phyloP scores from a whole-genome alignment of 2,797 vertebrate species.

The Psittacula echo region DNA sequence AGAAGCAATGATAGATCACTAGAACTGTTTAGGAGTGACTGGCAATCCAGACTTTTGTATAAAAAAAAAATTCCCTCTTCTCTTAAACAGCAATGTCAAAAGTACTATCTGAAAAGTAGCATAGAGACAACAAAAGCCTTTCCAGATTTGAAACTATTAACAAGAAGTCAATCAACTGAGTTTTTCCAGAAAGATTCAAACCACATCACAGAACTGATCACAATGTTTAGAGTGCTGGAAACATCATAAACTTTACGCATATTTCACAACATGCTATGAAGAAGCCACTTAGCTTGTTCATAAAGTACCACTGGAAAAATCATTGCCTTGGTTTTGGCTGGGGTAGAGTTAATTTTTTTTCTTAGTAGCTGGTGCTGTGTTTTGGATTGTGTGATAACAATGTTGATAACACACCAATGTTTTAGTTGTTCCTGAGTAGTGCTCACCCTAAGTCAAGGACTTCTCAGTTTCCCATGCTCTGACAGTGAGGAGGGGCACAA shows the following conservation, averaged over 20 bases:
- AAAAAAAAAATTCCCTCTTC: background rate
- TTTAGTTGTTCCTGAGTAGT: background rate
- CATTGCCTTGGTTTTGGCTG: background rate
- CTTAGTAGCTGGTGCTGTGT: background rate
- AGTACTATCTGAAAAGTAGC: background rate
- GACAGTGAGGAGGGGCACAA: background rate
- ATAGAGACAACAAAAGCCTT: background rate
- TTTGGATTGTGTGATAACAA: background rate
- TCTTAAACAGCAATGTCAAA: background rate
- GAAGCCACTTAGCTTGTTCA: background rate
- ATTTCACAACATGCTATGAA: fast-evolving
- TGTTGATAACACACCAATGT: background rate
- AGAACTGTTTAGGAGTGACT: background rate
- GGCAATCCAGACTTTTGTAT: background rate
- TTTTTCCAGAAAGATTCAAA: background rate
- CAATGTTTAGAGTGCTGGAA: background rate
- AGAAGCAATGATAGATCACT: background rate
- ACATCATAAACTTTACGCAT: background rate
- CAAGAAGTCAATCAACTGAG: background rate
- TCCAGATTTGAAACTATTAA: background rate
- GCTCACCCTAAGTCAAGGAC: background rate
- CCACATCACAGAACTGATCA: background rate
- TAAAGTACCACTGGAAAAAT: background rate
- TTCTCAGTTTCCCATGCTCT: background rate
- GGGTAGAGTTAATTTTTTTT: background rate